Base-by-base conservation (phyloP, 92 coral and sea anemone species). In the Parazoanthus swiftii region DNA sequence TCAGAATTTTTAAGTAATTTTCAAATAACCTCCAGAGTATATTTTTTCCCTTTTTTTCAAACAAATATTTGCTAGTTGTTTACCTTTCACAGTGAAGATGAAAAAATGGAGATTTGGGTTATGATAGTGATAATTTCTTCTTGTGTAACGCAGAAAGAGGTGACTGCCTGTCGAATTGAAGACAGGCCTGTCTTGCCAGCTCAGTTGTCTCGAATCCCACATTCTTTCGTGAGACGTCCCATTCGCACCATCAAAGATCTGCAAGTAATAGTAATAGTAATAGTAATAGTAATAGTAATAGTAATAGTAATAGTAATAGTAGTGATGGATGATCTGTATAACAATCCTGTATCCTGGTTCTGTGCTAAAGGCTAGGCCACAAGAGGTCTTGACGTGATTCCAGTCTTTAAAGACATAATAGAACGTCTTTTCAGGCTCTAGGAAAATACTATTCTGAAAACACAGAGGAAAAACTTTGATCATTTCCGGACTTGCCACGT, bases 311-410 rank as follows among this genome's bases (percentile, higher is more conserved):
- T 68, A 68, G 74, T 0, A 2, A 9, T 88, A 23, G 4, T 54
- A 14, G 42, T 79, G 73, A 48, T 90, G 42, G 20, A 93, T 74
- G 2, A 76, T 83, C 77, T 91, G 95, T 21, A 93, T 25, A 23
- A 85, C 79, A 1, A 93, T 66, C 37, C 83, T 93, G 72, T 83
- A 87, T 14, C 94, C 92, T 36, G 79, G 77, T 38, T 91, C 89
- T 21, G 95, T 91, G 23, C 26, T 77, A 86, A 93, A 20, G 4
- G 73, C 46, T 26, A 91, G 92, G n/a, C 79, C 78, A 46, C 95
- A 93, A 4, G 25, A 81, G 4, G 79, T 35, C 58, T 18, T 38
- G 59, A 56, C 18, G 33, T 43, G 63, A 8, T 50, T 74, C n/a
- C 51, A 37, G 3, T 46, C 14, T 46, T 91, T 82, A 36, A 39